Evolutionary conservation across 2,797 vertebrate species (phyloP).

Genomic region (Sebastes matsubarae): DNA sequence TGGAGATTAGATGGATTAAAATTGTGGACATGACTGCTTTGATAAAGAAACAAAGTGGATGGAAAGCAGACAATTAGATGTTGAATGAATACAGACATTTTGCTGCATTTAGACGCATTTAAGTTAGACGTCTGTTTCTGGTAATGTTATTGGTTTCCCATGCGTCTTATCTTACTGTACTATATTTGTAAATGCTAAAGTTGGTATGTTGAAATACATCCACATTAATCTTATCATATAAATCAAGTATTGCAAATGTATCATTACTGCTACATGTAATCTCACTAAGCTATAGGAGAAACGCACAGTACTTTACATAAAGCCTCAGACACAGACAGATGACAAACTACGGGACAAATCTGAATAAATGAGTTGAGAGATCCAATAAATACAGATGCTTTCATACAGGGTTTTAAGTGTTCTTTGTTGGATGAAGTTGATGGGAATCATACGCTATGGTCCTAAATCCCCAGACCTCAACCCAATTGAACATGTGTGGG

Average conservation of each 20-base stretch:
- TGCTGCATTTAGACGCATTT: no score
- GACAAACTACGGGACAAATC: neutral
- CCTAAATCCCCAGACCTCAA: neutral
- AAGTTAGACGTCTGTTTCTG: neutral
- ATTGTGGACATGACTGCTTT: neutral
- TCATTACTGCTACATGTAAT: neutral
- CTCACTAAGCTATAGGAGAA: neutral
- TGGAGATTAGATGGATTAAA: constrained; percentile 7
- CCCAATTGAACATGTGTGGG: neutral
- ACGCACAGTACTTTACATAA: neutral
- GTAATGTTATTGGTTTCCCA: neutral
- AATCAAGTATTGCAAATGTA: neutral
- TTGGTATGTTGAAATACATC: neutral
- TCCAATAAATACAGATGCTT: neutral
- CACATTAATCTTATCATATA: neutral
- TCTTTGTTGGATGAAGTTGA: neutral
- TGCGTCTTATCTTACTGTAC: neutral
- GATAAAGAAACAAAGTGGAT: neutral
- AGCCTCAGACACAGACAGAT: neutral
- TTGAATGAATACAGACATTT: neutral
- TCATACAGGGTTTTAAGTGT: neutral
- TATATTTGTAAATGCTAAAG: neutral
- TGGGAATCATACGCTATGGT: neutral
- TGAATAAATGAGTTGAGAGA: neutral
- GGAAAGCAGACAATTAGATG: neutral